Conservation (phyloP, 2,113 vertebrate species). For the Syrrhaptes paradoxus region DNA sequence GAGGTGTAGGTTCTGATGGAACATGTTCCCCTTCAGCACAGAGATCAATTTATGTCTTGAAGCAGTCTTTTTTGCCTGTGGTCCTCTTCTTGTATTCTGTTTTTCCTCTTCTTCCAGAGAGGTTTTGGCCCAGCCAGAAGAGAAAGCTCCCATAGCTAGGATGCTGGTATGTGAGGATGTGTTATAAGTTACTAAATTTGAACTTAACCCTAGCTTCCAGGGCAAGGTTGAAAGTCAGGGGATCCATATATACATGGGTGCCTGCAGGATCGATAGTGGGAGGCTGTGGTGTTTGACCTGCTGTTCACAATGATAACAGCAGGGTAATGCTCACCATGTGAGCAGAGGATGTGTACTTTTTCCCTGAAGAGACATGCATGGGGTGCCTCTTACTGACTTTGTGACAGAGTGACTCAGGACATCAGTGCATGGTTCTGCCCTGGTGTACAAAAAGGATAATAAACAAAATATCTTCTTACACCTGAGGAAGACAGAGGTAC, state of each 20-base stretch:
- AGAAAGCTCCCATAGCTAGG: not conserved
- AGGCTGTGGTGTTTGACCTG: not conserved
- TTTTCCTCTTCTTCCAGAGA: not conserved
- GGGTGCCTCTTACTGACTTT: not conserved
- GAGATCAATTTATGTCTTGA: not conserved
- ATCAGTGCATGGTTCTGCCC: not conserved
- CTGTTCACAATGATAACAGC: not conserved
- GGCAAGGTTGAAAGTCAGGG: not conserved
- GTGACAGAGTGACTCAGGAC: rapidly evolving
- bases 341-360: not conserved
- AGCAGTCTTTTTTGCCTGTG: not conserved
- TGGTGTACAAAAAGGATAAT: too few relatives aligned
- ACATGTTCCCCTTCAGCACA: not conserved
- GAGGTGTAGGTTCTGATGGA: not conserved
- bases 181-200: not conserved
- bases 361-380: rapidly evolving
- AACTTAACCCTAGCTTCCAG: not conserved
- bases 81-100: not conserved
- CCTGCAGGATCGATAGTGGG: not conserved
- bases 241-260: not conserved
- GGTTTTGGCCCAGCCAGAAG: not conserved
- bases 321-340: not conserved
- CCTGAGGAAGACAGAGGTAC: not conserved
- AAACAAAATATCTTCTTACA: not conserved
- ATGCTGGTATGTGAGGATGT: not conserved